Percentiles rank a stretch among this genome's conserved stretches.
Conservation (phyloP, 2,113 vertebrate species). For the Gymnorhina tibicen region DNA sequence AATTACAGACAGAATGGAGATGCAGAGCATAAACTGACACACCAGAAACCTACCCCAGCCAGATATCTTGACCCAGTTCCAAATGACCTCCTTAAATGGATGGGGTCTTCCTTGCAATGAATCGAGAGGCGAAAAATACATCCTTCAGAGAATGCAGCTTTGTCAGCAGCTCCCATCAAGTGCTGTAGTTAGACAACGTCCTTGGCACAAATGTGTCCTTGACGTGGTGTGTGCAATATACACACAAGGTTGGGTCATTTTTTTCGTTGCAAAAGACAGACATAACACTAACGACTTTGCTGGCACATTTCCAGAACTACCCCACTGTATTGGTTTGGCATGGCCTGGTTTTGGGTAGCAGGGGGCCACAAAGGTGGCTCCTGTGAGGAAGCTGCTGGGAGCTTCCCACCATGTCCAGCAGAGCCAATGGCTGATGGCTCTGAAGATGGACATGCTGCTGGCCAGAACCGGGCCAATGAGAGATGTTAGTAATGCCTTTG, state of each 20-base stretch:
- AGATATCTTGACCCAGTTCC: background rate
- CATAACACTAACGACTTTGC: background rate
- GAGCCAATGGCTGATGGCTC: too few species aligned
- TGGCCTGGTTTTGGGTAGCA: too few species aligned
- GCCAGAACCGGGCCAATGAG: too few species aligned
- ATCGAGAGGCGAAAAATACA: background rate
- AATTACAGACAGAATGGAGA: background rate
- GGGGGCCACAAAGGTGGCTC: too few species aligned
- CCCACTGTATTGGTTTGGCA: too few species aligned
- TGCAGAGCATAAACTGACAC: background rate
- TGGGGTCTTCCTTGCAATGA: background rate
- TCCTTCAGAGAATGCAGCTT: background rate
- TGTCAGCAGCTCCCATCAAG: background rate
- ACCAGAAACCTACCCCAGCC: background rate
- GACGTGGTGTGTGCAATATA: rapidly evolving
- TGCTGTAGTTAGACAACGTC: background rate
- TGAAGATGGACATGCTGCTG: too few species aligned
- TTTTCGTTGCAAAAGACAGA: background rate
- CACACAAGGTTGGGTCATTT: background rate
- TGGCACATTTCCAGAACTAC: background rate
- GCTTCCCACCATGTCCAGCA: too few species aligned
- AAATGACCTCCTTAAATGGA: background rate
- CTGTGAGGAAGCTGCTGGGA: too few species aligned
- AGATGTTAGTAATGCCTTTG: too few species aligned
- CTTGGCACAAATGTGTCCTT: background rate